Evolutionary conservation across 2,113 vertebrate species (phyloP), one percentile per base, ranked within the genome.

Genomic region (Alosa alosa): DNA sequence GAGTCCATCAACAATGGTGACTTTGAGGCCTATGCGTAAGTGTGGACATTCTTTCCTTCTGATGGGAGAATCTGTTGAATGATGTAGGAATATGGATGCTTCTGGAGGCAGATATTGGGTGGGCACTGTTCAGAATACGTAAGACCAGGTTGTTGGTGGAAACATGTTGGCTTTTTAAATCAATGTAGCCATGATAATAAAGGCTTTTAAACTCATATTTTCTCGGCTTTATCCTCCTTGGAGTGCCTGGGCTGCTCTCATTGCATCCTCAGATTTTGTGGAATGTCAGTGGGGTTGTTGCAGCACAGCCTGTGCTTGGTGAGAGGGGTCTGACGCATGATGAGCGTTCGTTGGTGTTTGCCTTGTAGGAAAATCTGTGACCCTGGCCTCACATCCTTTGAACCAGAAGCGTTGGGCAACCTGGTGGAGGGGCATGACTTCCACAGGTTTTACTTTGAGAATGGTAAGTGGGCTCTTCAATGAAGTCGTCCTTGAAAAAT

Each of bases 401-500:
- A 99, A 91, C 98, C 98, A 1, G 98, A 99, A 94, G 98, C 98
- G 60, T 88, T 99, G 93, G 98, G 98, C 52, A 99, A 99, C 91
- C 94, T 99, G 85, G 98, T 99, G 81, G 98, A 99, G 94, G 98
- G 98, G 82, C 99, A 99, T 90, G 98, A 99, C 93, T 99, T 99
- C 47, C 97, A 99, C 86, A 94, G 97, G 84, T 99, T 99, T 94
- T 99, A 99, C 92, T 99, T 99, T 88, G 97, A 99, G 92, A 99
- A 99, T 49, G 97, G 98, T 99, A 95, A 87, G 81, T 89, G n/a
- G 46, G 18, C 22, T 17, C 20, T 6, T 39, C 8, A 83, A 5
- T 55, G 52, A 55, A 55, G 1, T 68, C 60, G 22, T 60, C 55
- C 17, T 60, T 60, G 15, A 60, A 49, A 60, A 60, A 17, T 60